Percentiles rank a stretch among this genome's conserved stretches.
These are phyloP conservation scores for Sceloporus undulatus DNA, from an alignment of 2,113 vertebrate species.

Conservation along the genomic window DNA sequence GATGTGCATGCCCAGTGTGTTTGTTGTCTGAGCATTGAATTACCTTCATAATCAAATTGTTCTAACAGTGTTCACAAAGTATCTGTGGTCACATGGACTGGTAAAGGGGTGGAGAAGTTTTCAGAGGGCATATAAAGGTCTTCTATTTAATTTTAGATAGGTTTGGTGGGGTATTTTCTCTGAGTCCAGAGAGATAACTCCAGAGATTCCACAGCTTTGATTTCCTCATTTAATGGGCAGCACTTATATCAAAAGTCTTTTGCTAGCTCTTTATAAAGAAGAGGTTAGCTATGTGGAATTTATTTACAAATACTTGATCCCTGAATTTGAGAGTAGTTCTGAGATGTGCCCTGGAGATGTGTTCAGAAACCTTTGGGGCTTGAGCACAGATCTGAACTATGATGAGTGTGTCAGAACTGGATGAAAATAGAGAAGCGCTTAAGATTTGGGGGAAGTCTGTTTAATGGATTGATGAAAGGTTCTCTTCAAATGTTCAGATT, in stretches of 20 bases:
- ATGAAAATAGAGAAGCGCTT: background rate
- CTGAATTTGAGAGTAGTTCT: background rate
- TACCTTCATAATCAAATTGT: background rate
- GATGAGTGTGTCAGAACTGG: background rate
- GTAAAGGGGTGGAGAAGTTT: background rate
- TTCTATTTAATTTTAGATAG: background rate
- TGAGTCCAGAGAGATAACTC: background rate
- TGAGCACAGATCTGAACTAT: background rate
- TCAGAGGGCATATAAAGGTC: background rate
- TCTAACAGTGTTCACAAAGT: background rate
- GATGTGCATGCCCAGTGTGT: background rate
- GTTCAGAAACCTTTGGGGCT: background rate
- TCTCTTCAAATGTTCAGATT: background rate
- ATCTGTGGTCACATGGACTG: background rate
- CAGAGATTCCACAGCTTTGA: background rate
- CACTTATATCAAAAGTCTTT: background rate
- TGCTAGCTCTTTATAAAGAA: background rate
- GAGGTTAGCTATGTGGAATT: background rate
- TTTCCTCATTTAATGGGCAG: background rate
- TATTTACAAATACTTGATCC: conserved; percentile 6
- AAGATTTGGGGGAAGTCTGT: too few relatives aligned
- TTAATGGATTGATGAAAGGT: background rate
- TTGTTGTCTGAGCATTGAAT: background rate
- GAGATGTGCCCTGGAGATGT: background rate
- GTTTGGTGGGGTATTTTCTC: background rate